A percentile compares a stretch with the other conserved stretches of the same genome.
phyloP scores from a whole-genome alignment of 2,888 invertebrate genomes.

The Halocaridina rubra region DNA sequence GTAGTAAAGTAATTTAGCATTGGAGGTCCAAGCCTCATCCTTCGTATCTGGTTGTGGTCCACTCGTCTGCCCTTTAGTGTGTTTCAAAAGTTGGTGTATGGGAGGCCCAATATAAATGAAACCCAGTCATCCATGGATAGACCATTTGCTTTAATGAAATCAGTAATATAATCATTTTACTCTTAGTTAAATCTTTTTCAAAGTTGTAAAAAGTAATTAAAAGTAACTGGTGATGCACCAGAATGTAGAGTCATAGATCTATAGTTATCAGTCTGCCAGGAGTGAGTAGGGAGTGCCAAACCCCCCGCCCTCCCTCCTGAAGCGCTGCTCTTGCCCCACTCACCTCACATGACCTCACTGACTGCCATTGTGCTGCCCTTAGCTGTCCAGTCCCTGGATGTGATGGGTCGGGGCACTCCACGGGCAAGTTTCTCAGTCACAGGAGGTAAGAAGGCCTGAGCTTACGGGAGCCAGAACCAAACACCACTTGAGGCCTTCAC shows the following conservation, averaged over 20 bases:
- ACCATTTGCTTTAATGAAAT: constrained; percentile 31
- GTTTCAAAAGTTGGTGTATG: constrained; percentile 56
- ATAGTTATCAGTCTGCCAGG: constrained; percentile 44
- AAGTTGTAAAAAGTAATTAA: no score
- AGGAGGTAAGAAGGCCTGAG: constrained; percentile 63
- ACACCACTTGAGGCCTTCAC: constrained; percentile 61
- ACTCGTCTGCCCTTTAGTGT: constrained; percentile 30
- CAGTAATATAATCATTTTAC: constrained; percentile 26
- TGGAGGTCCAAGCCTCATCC: constrained; percentile 36
- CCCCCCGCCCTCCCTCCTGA: constrained; percentile 39
- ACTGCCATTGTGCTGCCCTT: constrained; percentile 60
- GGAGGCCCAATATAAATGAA: constrained; percentile 57
- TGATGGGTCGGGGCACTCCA: constrained; percentile 97
- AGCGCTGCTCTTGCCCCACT: constrained; percentile 53
- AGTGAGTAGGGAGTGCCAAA: constrained; percentile 18
- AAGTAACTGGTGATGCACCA: constrained; percentile 43
- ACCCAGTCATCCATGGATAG: constrained; percentile 59
- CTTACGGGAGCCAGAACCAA: constrained; percentile 54
- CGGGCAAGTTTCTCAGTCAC: constrained; percentile 73
- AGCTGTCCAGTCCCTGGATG: constrained; percentile 78
- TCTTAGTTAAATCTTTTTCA: background rate
- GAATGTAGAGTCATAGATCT: constrained; percentile 47
- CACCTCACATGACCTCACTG: constrained; percentile 56
- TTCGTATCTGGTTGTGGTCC: constrained; percentile 25
- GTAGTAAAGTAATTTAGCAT: background rate